Base-by-base conservation (phyloP, 2,888 invertebrate genomes). In the Brachynemurus nebulosus region DNA sequence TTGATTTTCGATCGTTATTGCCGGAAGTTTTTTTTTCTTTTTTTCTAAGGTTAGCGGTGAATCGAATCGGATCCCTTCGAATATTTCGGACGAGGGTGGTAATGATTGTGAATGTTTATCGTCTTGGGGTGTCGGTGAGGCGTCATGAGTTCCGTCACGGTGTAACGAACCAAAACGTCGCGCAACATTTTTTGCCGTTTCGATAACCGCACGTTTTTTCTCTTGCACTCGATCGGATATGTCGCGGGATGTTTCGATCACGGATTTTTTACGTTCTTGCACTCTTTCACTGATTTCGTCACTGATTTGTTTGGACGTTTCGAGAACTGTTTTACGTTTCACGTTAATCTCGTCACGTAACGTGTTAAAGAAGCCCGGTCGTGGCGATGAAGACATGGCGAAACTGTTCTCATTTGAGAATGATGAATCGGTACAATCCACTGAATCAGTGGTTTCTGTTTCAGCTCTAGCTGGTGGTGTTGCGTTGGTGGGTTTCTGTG, bases 31-130 rank as follows among this genome's bases (percentile, higher is more conserved):
- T 27, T 43, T 44, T 14, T 41, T 41, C 11, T 57, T 60, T 42
- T 66, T 68, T 50, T 68, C 69, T 53, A 66, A 65, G 30, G 65
- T 54, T 40, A 76, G 59, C 2, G 79, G 79, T 12, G 78, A 78
- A 51, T 74, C 71, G 54, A 79, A 79, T 48, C 72, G 72, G 48
- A 79, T 75, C 36, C 71, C 71, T 53, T 73, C 75, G 65, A 82
- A 81, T 9, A 78, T 63, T 55, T 70, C 58, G 7, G 58, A 50
- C 34, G 55, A 52, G 18, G 48, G 48, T 7, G 51, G 48, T 39
- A 48, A 50, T 17, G 48, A 45, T 39, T 54, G 56, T 14, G 54
- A 53, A 18, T 52, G 48, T 25, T 54, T 52, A 39, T 55, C 54
- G 27, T 53, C 50, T 38, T 52, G 48, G 46, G 46, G 47, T 39